These are phyloP conservation scores for Chaenodraco wilsoni DNA, from an alignment of 2,797 vertebrate genomes.

Conservation along the genomic window DNA sequence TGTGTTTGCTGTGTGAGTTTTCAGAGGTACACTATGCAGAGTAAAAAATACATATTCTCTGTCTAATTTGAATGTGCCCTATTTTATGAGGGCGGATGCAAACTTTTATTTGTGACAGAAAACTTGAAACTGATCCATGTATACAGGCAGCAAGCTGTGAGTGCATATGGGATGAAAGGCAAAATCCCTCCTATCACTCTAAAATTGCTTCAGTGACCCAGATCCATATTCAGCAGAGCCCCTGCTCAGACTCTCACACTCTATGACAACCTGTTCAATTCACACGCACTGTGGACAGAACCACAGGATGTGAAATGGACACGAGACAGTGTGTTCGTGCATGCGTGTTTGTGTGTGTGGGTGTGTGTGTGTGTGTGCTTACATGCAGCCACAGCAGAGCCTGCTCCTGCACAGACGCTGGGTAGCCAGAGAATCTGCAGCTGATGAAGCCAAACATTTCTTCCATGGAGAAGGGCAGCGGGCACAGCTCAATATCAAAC, in stretches of 20 bases:
- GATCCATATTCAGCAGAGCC: slow-evolving; percentile 79
- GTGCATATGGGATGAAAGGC: slow-evolving; percentile 71
- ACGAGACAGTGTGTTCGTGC: slow-evolving; percentile 20
- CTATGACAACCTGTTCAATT: slow-evolving; percentile 78
- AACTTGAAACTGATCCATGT: slow-evolving; percentile 70
- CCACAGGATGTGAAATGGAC: slow-evolving; percentile 55
- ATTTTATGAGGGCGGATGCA: slow-evolving; percentile 44
- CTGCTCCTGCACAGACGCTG: slow-evolving; percentile 97
- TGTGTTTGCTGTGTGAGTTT: too few species aligned
- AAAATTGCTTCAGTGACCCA: slow-evolving; percentile 77
- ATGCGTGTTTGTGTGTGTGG: slow-evolving; percentile 27
- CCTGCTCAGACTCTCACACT: slow-evolving; percentile 66
- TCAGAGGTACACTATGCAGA: background rate
- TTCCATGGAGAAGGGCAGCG: slow-evolving; percentile 99
- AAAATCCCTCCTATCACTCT: slow-evolving; percentile 62
- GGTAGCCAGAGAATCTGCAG: slow-evolving; percentile 97
- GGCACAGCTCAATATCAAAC: slow-evolving; percentile 99
- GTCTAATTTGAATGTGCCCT: slow-evolving; percentile 50
- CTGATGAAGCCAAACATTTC: slow-evolving; percentile 99
- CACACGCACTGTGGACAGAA: slow-evolving; percentile 73
- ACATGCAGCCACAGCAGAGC: slow-evolving; percentile 98
- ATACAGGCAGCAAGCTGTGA: slow-evolving; percentile 63
- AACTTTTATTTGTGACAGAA: slow-evolving; percentile 62
- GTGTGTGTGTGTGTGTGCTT: slow-evolving; percentile 73
- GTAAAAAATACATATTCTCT: slow-evolving; percentile 2